Evolutionary conservation across 1,140 invertebrate genomes (phyloP), one percentile per base, ranked within the genome.

Genomic region (Aphaenogaster floridana): DNA sequence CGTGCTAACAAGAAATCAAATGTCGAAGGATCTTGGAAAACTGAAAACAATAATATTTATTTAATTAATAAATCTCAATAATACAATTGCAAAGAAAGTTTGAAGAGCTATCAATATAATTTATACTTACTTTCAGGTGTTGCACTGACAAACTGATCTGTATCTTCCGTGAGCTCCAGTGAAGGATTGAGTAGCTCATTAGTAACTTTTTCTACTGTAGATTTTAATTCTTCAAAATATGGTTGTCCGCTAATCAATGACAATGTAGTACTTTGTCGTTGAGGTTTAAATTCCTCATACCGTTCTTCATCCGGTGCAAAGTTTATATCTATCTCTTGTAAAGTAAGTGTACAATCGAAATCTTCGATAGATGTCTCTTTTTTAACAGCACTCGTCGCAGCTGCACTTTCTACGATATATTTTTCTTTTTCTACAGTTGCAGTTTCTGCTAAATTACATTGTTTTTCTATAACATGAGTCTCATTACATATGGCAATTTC

Each of bases 21-120:
- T 17, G 86, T 91, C 34, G 89, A 89, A 21, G 95, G 94, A 88
- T 96, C 95, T 76, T 92, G 89, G 66, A 95, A 96, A 69, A 95
- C 94, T 95, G 86, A 61, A 92, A 92, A 76, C 8, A 61, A 50
- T 72, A 88, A 78, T 74, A 83, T 86, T 59, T 21, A 21, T 28
- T 39, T 61, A 79, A 81, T 86, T 84, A 69, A 76, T 57, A 57
- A 59, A 57, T 54, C 2, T 13, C 9, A 48, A 59, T 13, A 39
- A 54, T 34, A 63, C 59, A 50, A 48, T 8, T 9, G 1, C 0
- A 15, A 17, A 28, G 28, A 57, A 5, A 48, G 13, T 69, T 45
- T 63, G 15, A 48, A 54, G 39, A 66, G 9, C 4, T 17, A 48
- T 2, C 3, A 64, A 48, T 64, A 11, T 15, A 36, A 45, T 15